Conservation (phyloP, 2,888 invertebrate species). For the Phyllotreta striolata region DNA sequence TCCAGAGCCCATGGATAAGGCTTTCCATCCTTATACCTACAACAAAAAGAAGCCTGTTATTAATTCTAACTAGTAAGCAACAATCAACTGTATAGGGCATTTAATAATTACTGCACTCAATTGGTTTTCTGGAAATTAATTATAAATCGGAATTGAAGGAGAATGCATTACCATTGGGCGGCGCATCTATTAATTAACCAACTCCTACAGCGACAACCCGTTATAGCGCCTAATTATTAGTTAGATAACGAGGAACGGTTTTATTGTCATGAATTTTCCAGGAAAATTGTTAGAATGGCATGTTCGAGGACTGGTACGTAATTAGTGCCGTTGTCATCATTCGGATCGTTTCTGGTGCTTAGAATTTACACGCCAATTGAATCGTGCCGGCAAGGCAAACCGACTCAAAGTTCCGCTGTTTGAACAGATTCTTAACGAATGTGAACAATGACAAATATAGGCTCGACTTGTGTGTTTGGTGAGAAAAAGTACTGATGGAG, state of each 20-base stretch:
- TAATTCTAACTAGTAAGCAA: background rate
- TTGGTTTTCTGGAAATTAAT: too few relatives aligned
- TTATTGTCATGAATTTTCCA: conserved; percentile 10
- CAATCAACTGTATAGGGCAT: background rate
- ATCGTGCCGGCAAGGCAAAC: conserved; percentile 7
- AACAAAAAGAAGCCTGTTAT: conserved; percentile 43
- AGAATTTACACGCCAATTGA: background rate
- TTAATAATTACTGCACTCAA: too few relatives aligned
- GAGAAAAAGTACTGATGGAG: conserved; percentile 7
- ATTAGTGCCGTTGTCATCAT: conserved; percentile 10
- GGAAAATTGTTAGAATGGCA: background rate
- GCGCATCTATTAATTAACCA: too few relatives aligned
- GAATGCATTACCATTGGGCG: too few relatives aligned
- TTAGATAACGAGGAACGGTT: conserved; percentile 5
- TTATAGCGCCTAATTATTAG: background rate
- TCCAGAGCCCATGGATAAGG: conserved; percentile 80
- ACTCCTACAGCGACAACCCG: too few relatives aligned
- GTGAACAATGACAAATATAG: conserved; percentile 4
- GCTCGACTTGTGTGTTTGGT: conserved; percentile 7
- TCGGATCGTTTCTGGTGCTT: conserved; percentile 1
- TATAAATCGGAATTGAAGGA: too few relatives aligned
- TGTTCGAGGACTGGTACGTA: background rate
- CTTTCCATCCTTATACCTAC: conserved; percentile 78
- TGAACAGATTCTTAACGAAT: conserved; percentile 8
- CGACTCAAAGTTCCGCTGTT: conserved; percentile 3